Evolutionary conservation across 2,888 invertebrate species (phyloP), one percentile per base, ranked within the genome.

Genomic region (Drosophila silvestris): DNA sequence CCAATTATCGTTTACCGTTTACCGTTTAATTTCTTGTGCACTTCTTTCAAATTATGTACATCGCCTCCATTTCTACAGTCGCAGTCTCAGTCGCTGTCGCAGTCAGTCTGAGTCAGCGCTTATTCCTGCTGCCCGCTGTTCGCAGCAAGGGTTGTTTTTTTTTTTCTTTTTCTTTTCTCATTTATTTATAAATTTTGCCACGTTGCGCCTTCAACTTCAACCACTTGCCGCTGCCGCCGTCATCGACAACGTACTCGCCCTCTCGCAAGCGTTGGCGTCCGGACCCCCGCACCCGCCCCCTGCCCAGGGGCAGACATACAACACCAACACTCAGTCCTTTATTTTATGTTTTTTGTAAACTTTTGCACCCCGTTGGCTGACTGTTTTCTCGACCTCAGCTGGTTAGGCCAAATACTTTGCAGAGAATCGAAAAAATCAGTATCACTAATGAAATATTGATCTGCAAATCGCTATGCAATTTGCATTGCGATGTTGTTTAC

Each of bases 161-260:
- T 74, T 56, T 50, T 75, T 72, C 28, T 58, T 74, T 70, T 52
- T 41, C 53, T 77, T 59, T 79, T 71, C 51, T 32, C 67, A 58
- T 65, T 68, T 67, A 53, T 62, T 77, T 79, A 70, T 59, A 65
- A 60, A 41, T 54, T 56, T 60, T 63, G 74, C 71, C 74, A 80
- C 83, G 74, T 82, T 85, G 68, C 51, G 83, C 74, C 81, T 74
- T 80, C 68, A 71, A 82, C 69, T 83, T 87, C 80, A 85, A 85
- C 90, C 90, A 85, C 85, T 89, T 84, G 80, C 82, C 87, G 79
- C 33, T 44, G 70, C 66, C 58, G 74, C n/a, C 54, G 50, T 4
- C 57, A 44, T 70, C 83, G 83, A 78, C 75, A 78, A 74, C 68
- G 89, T 62, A 59, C 44, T 39, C 74, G 57, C 56, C 50, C 53